Evolutionary conservation across 2,113 vertebrate species (phyloP).

Genomic region (Labeo rohita): DNA sequence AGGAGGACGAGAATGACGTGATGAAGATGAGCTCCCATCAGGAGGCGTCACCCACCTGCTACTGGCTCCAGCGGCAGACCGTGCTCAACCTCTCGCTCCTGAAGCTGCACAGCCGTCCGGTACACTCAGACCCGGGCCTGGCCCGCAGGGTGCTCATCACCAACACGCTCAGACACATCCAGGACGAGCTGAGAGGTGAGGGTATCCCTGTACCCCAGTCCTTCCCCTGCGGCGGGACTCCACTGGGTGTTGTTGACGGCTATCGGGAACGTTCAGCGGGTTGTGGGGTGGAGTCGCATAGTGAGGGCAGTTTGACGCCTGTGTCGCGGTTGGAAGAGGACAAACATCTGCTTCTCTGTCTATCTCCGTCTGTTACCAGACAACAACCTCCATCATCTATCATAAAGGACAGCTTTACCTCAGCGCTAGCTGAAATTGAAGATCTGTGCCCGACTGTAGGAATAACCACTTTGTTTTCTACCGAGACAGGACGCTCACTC

Average conservation of each 20-base stretch:
- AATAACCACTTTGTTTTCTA: conserved; percentile 45
- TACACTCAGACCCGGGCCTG: conserved; percentile 82
- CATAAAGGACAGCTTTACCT: conserved; percentile 87
- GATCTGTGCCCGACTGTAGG: conserved; percentile 81
- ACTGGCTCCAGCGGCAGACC: conserved; percentile 89
- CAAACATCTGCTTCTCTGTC: background rate
- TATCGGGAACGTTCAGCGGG: too few species aligned
- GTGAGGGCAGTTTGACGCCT: background rate
- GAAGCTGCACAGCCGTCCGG: conserved; percentile 86
- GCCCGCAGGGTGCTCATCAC: conserved; percentile 89
- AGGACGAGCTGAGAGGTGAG: conserved; percentile 81
- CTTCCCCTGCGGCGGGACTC: background rate
- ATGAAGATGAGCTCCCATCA: conserved; percentile 73
- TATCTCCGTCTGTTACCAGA: conserved; percentile 53
- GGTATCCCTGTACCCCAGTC: too few species aligned
- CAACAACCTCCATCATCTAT: conserved; percentile 58
- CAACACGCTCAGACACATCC: conserved; percentile 88
- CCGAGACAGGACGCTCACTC: conserved; percentile 57
- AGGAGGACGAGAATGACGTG: conserved; percentile 83
- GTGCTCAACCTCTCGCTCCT: conserved; percentile 94
- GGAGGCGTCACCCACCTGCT: conserved; percentile 75
- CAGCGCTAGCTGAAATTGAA: conserved; percentile 88
- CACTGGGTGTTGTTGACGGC: too few species aligned
- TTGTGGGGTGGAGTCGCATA: background rate
- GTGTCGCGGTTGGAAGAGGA: background rate